A percentile compares a stretch with the other conserved stretches of the same genome.
phyloP scores from a whole-genome alignment of 2,113 vertebrate species.

The Xiphophorus maculatus region DNA sequence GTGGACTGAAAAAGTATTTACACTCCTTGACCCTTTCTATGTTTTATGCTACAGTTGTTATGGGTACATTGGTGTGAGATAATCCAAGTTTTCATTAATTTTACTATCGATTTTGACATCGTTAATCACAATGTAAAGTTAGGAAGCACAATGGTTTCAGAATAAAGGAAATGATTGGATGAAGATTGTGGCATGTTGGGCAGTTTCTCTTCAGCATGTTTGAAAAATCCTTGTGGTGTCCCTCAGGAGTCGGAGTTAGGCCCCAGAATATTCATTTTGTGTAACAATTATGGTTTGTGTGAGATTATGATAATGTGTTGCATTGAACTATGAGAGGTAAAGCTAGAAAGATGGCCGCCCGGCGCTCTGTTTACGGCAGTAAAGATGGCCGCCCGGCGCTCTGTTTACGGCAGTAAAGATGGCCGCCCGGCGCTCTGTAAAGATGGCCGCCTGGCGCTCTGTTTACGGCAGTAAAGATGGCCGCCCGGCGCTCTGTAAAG shows the following conservation, averaged over 20 bases:
- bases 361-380: too few species aligned
- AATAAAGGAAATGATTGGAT: not conserved
- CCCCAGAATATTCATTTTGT: not conserved
- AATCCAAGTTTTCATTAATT: not conserved
- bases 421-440: too few species aligned
- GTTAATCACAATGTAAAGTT: not conserved
- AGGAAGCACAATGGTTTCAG: not conserved
- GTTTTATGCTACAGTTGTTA: not conserved
- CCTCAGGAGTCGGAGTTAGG: not conserved
- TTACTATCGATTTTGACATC: not conserved
- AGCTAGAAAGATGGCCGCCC: too few species aligned
- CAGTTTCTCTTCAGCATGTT: not conserved
- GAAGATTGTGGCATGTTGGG: not conserved
- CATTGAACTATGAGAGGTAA: too few species aligned
- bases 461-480: too few species aligned
- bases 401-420: too few species aligned
- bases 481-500: too few species aligned
- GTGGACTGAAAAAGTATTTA: not conserved
- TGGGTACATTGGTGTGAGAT: not conserved
- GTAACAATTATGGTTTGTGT: not conserved
- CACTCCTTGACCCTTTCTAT: not conserved
- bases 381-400: too few species aligned
- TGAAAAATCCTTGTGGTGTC: not conserved
- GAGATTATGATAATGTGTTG: not conserved
- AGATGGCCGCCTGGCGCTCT: too few species aligned